Conservation (phyloP, 37 sponge, comb jelly and placozoan genomes). For the Dysidea cf. avara region DNA sequence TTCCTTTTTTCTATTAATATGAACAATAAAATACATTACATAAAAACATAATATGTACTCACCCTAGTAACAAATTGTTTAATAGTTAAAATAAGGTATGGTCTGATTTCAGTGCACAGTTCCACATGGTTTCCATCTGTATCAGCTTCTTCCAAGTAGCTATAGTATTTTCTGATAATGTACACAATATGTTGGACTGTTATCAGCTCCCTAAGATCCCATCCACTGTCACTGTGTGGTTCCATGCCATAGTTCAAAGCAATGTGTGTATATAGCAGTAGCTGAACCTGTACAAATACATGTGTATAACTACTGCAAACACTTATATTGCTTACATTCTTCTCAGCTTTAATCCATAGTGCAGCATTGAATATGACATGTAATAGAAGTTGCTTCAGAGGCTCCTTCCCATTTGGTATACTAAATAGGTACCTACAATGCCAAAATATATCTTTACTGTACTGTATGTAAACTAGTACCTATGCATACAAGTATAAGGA, state of each 20-base stretch:
- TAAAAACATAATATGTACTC: too few relatives aligned
- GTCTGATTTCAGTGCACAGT: slow-evolving; percentile 28
- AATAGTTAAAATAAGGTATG: slow-evolving; percentile 64
- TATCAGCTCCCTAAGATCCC: slow-evolving; percentile 44
- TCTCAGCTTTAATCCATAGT: slow-evolving; percentile 57
- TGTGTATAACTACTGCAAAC: background rate
- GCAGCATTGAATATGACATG: slow-evolving; percentile 65
- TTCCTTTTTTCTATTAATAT: slow-evolving; percentile 55
- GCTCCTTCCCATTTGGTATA: slow-evolving; percentile 45
- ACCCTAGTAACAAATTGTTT: slow-evolving; percentile 64
- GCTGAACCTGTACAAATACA: slow-evolving; percentile 46
- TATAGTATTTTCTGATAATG: slow-evolving; percentile 65
- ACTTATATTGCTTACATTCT: slow-evolving; percentile 23
- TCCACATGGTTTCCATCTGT: slow-evolving; percentile 4
- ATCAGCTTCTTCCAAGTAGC: slow-evolving; percentile 8
- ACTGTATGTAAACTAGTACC: too few relatives aligned
- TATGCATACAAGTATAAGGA: too few relatives aligned
- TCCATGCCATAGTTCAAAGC: slow-evolving; percentile 47
- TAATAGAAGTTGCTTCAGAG: slow-evolving; percentile 56
- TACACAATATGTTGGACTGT: slow-evolving; percentile 51
- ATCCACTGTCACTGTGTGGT: slow-evolving; percentile 23
- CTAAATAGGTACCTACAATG: slow-evolving; percentile 39
- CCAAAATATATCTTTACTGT: too few relatives aligned
- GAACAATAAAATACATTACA: background rate
- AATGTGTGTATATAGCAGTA: slow-evolving; percentile 56